Base-by-base conservation (phyloP, 2,113 vertebrate species). In the Bubo bubo region DNA sequence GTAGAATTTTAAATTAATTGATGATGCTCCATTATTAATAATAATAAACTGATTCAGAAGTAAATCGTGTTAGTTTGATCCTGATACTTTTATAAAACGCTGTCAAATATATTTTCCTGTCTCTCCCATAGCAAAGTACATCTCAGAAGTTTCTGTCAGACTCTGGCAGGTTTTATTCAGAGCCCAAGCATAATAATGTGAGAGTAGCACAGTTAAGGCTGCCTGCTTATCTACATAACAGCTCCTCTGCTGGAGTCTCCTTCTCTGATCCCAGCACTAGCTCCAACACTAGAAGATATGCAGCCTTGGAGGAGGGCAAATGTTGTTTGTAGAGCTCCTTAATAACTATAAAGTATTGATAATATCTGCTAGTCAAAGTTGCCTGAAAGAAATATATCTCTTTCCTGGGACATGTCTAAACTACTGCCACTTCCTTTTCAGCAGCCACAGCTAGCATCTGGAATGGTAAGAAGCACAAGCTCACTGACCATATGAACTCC, bases 111-210 rank as follows among this genome's bases (percentile, higher is more conserved):
- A 28, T 74, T 88, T 86, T 91, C 13, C 30, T 68, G 6, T 53
- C 8, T 86, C 14, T 73, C 10, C 32, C 35, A 28, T 39, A 55
- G 5, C 13, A 73, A 90, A 83, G 11, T 21, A 43, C 19, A 15
- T 91, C 50, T 55, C 93, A 52, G 49, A 79, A 87, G 12, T 52
- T 81, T 7, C 56, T 67, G 27, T 39, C 18, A 56, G 47, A 41
- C 7, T 80, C 50, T 24, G 39, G 9, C 23, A 71, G 34, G 16
- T 60, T 72, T 68, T 77, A 62, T 68, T 83, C 55, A 41, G 37
- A 55, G 14, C 8, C 47, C 55, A 77, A 3, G 1, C 1, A 1
- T 6, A 32, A 47, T 0, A 0, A 30, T 14, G 17, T 0, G 4
- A 83, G 20, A 74, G 28, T 19, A 52, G 17, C 22, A 30, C 9